Base-by-base conservation (phyloP, 2,888 invertebrate genomes). In the Nycteola revayana region DNA sequence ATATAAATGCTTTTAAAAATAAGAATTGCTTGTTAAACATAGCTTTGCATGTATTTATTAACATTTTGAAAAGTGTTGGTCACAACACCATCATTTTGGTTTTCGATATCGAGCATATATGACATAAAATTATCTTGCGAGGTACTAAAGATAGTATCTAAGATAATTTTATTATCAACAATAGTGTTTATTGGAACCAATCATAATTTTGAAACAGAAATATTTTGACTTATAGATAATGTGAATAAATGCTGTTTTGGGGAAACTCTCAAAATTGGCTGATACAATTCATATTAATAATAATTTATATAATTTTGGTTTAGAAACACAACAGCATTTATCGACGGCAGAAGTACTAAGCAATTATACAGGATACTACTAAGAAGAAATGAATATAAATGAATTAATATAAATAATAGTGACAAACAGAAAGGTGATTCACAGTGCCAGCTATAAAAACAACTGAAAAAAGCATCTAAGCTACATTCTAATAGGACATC, bases 371-470 rank as follows among this genome's bases (percentile, higher is more conserved):
- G 80, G 74, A 75, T 28, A 66, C 83, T 87, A 86, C 78, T 28
- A 21, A 67, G 77, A 78, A 78, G 66, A 74, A 77, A 77, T 39
- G 61, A 69, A 62, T 57, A 68, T 54, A 67, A 76, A 72, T 50
- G 72, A 69, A 69, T 47, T 59, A 59, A 73, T 67, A 75, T 67
- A 75, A 80, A 76, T 35, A 60, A 76, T 73, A 76, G 75, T 72
- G 51, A 75, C 50, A 50, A 82, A 86, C 76, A 66, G 57, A 87
- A 82, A 74, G 67, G 87, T 88, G 87, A 72, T 78, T 75, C 75
- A 63, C 80, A 84, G 88, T 88, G 88, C 88, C 79, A 82, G 79
- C 88, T 88, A 87, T 68, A 74, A 87, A 81, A 53, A 41, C 79
- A 84, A 74, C 37, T 42, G 85, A 83, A 78, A 63, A 56, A 88